Base-by-base conservation (phyloP, 2,888 invertebrate species). In the Melipona bicolor region DNA sequence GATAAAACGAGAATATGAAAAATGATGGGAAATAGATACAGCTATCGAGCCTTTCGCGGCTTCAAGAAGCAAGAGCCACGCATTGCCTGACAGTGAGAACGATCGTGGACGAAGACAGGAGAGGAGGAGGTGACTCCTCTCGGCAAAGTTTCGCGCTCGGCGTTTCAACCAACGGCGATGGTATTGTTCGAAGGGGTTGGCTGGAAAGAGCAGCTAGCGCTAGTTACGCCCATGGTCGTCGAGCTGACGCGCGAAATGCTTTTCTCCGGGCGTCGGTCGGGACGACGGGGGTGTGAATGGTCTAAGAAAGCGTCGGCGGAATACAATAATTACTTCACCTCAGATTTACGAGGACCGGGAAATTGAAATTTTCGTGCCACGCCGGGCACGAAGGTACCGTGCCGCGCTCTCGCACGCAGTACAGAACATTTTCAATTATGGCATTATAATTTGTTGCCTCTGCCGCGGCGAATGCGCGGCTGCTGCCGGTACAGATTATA, bases 251-350 rank as follows among this genome's bases (percentile, higher is more conserved):
- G 89, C 91, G 88, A 85, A 90, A 91, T 90, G 90, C 90, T 91
- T 91, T 91, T 87, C 90, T 74, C 79, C 68, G 27, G 77, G 62
- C 77, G 71, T 74, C 64, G 81, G 59, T 68, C 27, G 61, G 62
- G 79, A 36, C 24, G 71, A 62, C 79, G 84, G 87, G 88, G 90
- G 92, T 91, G 91, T 90, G 91, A 93, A 92, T 93, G 91, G 91
- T 91, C 90, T 91, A 91, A 92, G 92, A 93, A 93, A 91, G 90
- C 92, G 90, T 88, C 90, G 90, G 89, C 87, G 92, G 92, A 93
- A 94, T 93, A 94, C 93, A 93, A 94, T 94, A 94, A 94, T 94
- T 93, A 94, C 93, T 93, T 92, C 91, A 91, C 90, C 91, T 92
- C 92, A 93, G 93, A 94, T 94, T 94, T 94, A 94, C 93, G 94